phyloP scores from a whole-genome alignment of 2,113 vertebrate genomes.

The Ptilorrhoa leucosticta region DNA sequence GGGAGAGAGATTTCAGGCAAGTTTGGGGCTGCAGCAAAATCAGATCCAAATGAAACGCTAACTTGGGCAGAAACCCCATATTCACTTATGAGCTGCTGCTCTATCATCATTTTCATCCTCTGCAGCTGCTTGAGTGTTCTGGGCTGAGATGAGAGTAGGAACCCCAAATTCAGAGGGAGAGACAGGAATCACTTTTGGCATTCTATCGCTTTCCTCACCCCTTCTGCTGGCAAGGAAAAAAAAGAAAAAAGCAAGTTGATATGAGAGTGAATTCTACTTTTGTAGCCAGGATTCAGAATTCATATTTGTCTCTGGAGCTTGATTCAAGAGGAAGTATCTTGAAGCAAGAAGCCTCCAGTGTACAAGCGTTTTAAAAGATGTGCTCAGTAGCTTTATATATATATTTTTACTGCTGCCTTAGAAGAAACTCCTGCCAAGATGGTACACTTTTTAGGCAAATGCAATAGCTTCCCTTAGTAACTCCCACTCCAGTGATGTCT shows the following conservation, averaged over 20 bases:
- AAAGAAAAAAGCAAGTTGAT: not conserved
- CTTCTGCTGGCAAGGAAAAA: not conserved
- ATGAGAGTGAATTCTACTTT: not conserved
- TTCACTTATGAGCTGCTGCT: not conserved
- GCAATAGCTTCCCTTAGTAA: not conserved
- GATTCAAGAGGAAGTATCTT: conserved; percentile 1
- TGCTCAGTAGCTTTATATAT: conserved; percentile 3
- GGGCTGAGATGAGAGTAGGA: not conserved
- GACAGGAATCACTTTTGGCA: not conserved
- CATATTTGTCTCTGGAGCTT: not conserved
- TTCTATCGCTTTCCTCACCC: not conserved
- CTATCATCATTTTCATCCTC: not conserved
- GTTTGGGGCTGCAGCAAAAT: not conserved
- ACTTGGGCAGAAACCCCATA: not conserved
- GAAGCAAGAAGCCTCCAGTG: conserved; percentile 8
- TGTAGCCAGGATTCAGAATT: not conserved
- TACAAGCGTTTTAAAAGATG: conserved; percentile 4
- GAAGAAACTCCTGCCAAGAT: conserved; percentile 29
- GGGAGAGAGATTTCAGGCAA: not conserved
- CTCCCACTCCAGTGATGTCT: not conserved
- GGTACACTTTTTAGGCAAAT: conserved; percentile 7
- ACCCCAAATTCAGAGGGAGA: not conserved
- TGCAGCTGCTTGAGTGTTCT: not conserved
- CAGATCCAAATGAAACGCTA: not conserved
- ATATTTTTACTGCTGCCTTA: conserved; percentile 25